Evolutionary conservation across 2,113 vertebrate genomes (phyloP).

Genomic region (Maccullochella peelii): DNA sequence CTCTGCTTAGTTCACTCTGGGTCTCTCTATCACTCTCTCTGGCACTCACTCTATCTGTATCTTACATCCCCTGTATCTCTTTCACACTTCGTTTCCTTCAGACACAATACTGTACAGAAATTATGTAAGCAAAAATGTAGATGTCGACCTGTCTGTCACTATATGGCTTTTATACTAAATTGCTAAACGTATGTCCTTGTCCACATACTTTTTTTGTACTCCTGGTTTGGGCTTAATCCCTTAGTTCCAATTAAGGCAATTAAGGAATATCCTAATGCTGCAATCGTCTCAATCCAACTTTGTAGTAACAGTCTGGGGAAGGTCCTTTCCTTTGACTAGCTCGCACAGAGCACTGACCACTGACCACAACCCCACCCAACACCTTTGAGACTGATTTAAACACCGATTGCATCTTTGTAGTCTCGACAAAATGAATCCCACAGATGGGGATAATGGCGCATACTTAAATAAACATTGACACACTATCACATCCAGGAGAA

Average conservation of each 20-base stretch:
- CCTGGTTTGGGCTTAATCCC: background rate
- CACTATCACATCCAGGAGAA: background rate
- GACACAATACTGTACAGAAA: background rate
- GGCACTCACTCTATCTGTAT: background rate
- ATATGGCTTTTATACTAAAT: background rate
- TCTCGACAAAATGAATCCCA: slow-evolving; percentile 15
- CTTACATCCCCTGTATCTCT: slow-evolving; percentile 5
- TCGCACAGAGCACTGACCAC: background rate
- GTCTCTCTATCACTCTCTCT: slow-evolving; percentile 5
- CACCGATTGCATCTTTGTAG: background rate
- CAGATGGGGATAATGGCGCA: slow-evolving; percentile 5
- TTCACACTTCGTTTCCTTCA: background rate
- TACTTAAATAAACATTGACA: too few relatives aligned
- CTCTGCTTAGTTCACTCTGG: slow-evolving; percentile 12
- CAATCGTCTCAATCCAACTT: background rate
- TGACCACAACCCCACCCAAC: background rate
- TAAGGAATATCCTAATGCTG: background rate
- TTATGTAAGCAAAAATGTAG: background rate
- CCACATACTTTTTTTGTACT: background rate
- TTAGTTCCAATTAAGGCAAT: background rate
- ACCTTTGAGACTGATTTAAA: background rate
- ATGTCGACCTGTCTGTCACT: background rate
- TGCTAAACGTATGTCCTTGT: background rate
- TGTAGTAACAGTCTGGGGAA: background rate
- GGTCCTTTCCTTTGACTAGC: background rate